Evolutionary conservation across 2,113 vertebrate genomes (phyloP), one percentile per base, ranked within the genome.

Genomic region (Neotoma lepida): DNA sequence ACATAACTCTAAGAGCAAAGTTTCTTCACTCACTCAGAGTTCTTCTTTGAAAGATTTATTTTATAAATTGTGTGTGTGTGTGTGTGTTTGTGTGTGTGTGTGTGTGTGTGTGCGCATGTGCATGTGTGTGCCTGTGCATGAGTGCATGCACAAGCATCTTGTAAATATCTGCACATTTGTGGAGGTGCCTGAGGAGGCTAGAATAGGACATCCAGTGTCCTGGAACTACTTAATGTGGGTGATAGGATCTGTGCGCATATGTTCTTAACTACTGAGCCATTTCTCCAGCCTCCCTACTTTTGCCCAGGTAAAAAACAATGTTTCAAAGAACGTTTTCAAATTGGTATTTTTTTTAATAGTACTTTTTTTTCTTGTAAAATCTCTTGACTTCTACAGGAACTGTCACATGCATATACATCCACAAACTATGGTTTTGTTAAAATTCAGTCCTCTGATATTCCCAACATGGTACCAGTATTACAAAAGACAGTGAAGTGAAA

Each of bases 71-170:
- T 84, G n/a, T 61, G 56, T 82, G 56, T 61, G 35, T 14, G 35
- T 58, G 54, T 56, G 61, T 84, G n/a, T 61, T n/a, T 82, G 56
- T 61, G 35, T 14, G 35, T 58, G 54, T 56, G 61, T 82, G 26
- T 84, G n/a, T 61, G 56, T 82, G 56, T 61, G 35, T 14, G 35
- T 58, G 54, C 5, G 18, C 6, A 6, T 22, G 41, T 46, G 73
- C 13, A 6, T 56, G 61, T 54, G 33, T n/a, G 76, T 54, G 33
- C 26, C 33, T 56, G 15, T 30, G 24, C 46, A 41, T 15, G 26
- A 8, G 12, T 17, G 7, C 5, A 7, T 4, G 4, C 0, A 2
- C 22, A 10, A 1, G 6, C 41, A 63, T 56, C 2, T 56, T 73
- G 46, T 46, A 30, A 9, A 71, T 71, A 71, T 41, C n/a, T 58